These are phyloP conservation scores for Agriopis aurantiaria DNA, from an alignment of 2,888 invertebrate genomes.

Conservation along the genomic window DNA sequence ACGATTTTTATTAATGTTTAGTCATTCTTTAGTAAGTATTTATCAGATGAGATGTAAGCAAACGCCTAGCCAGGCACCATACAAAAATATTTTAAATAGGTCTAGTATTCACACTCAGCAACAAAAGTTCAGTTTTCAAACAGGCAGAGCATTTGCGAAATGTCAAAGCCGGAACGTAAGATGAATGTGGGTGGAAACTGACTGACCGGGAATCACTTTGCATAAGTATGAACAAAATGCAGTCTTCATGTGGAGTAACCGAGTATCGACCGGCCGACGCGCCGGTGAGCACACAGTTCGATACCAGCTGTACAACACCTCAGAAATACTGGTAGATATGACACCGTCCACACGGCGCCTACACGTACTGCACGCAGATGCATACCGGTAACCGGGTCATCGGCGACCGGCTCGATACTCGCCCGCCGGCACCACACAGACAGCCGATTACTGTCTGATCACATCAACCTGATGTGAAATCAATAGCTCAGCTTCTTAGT, in stretches of 20 bases:
- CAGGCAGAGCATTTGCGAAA: too few species aligned
- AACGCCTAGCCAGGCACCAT: too few species aligned
- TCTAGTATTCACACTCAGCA: too few species aligned
- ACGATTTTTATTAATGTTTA: too few species aligned
- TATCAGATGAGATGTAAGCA: too few species aligned
- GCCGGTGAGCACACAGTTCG: background rate
- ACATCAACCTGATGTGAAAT: conserved; percentile 11
- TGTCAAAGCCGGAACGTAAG: too few species aligned
- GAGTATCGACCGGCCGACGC: background rate
- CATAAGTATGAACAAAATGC: background rate
- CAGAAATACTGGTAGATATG: background rate
- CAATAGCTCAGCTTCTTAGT: conserved; percentile 31
- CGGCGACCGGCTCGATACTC: conserved; percentile 24
- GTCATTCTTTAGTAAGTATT: too few species aligned
- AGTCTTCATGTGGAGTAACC: background rate
- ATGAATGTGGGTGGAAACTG: too few species aligned
- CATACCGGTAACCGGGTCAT: conserved; percentile 50
- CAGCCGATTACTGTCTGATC: conserved; percentile 6
- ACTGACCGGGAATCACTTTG: too few species aligned
- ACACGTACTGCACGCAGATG: conserved; percentile 39
- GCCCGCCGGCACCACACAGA: conserved; percentile 41
- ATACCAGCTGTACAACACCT: background rate
- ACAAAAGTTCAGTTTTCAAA: too few species aligned
- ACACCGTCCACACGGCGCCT: background rate
- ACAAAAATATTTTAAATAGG: too few species aligned